A percentile compares a stretch with the other conserved stretches of the same genome.
These are phyloP conservation scores for Halictus quadricinctus DNA, from an alignment of 2,888 invertebrate genomes.

Conservation along the genomic window DNA sequence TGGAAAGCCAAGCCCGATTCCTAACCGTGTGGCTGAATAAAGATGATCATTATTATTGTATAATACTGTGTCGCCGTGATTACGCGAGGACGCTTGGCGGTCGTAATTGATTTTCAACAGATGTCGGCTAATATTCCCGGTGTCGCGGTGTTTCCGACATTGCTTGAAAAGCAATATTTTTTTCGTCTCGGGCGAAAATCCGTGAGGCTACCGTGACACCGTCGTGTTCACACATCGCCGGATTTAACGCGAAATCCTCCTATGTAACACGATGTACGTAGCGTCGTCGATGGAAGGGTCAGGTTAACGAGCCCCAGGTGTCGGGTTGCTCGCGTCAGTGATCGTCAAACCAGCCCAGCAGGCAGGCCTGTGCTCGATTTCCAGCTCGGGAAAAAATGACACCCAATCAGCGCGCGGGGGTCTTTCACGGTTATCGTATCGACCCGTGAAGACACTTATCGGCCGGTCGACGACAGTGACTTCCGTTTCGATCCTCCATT, in stretches of 20 bases:
- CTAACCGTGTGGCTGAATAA: too few relatives aligned
- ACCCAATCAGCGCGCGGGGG: background rate
- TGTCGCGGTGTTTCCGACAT: background rate
- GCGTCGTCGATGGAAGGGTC: constrained; percentile 21
- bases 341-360: constrained; percentile 26
- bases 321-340: constrained; percentile 36
- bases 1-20: too few relatives aligned
- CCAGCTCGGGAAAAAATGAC: constrained; percentile 3
- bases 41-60: too few relatives aligned
- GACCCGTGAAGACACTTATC: background rate
- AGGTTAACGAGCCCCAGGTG: constrained; percentile 40
- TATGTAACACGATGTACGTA: constrained; percentile 46
- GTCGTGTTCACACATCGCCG: constrained; percentile 23
- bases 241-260: constrained; percentile 37
- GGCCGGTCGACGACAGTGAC: background rate
- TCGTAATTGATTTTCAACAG: background rate
- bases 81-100: background rate
- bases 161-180: background rate
- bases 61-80: too few relatives aligned
- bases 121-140: background rate
- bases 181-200: background rate
- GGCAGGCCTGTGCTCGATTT: background rate
- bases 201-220: constrained; percentile 9
- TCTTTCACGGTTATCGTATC: constrained; percentile 9
- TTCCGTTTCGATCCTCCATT: constrained; percentile 14